A percentile compares a stretch with the other conserved stretches of the same genome.
phyloP scores from a whole-genome alignment of 2,888 invertebrate genomes.

The Galerucella pusilla region DNA sequence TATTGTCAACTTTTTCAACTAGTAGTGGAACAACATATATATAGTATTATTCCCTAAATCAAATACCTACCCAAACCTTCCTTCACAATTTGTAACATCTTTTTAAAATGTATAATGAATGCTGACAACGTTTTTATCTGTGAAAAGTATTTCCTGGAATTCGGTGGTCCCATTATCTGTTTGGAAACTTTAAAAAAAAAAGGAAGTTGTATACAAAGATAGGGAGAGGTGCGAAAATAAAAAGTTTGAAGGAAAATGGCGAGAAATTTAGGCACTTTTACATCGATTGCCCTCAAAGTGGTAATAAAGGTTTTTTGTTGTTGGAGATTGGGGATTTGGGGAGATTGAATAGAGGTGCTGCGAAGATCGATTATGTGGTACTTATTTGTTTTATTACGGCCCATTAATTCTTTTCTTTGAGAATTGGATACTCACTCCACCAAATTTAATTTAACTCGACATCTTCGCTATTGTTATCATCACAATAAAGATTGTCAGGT shows the following conservation, averaged over 20 bases:
- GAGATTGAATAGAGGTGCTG: slow-evolving; percentile 16
- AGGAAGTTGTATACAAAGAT: slow-evolving; percentile 3
- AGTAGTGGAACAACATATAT: too few relatives aligned
- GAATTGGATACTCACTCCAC: background rate
- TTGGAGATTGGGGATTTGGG: slow-evolving; percentile 21
- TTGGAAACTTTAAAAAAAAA: slow-evolving; percentile 32
- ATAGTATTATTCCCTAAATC: too few relatives aligned
- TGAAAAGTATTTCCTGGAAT: slow-evolving; percentile 21
- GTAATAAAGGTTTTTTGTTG: slow-evolving; percentile 35
- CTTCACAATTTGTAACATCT: background rate
- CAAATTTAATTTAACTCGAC: background rate
- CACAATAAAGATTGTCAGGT: background rate
- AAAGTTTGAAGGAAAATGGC: slow-evolving; percentile 20
- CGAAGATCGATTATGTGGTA: slow-evolving; percentile 12
- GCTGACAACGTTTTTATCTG: background rate
- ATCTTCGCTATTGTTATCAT: background rate
- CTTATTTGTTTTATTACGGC: slow-evolving; percentile 8
- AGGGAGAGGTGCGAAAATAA: slow-evolving; percentile 29
- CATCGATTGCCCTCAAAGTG: slow-evolving; percentile 33
- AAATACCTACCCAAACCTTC: too few relatives aligned
- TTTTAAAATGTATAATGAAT: slow-evolving; percentile 3
- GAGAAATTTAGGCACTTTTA: slow-evolving; percentile 30
- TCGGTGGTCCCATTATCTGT: slow-evolving; percentile 30
- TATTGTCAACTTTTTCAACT: too few relatives aligned
- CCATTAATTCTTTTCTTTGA: slow-evolving; percentile 2